These are phyloP conservation scores for Anadara kagoshimensis DNA, from an alignment of 1,140 invertebrate genomes.

Conservation along the genomic window DNA sequence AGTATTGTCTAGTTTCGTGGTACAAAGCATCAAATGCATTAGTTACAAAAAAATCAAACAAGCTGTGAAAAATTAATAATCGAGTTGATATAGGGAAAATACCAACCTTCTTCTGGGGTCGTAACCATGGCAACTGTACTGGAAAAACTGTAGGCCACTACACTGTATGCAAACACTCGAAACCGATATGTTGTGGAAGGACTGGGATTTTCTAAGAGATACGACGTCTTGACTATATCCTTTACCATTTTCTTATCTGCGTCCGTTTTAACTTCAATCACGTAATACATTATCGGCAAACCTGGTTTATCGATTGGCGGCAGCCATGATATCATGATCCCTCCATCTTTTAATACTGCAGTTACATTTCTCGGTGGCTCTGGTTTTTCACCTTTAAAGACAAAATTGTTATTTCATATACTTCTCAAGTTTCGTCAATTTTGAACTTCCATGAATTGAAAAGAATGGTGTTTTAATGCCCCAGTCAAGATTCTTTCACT, in stretches of 20 bases:
- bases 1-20: too few species aligned
- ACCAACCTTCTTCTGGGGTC: slow-evolving; percentile 44
- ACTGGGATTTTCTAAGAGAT: slow-evolving; percentile 30
- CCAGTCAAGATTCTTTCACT: too few species aligned
- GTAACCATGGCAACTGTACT: slow-evolving; percentile 42
- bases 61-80: too few species aligned
- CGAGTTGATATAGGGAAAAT: too few species aligned
- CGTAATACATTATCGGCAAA: slow-evolving; percentile 88
- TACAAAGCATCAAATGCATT: too few species aligned
- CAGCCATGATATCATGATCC: slow-evolving; percentile 88
- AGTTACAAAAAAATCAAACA: too few species aligned
- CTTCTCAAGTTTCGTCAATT: too few species aligned
- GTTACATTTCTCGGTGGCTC: slow-evolving; percentile 90
- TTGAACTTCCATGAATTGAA: too few species aligned
- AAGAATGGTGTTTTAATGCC: too few species aligned
- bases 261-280: slow-evolving; percentile 90
- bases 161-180: slow-evolving; percentile 50
- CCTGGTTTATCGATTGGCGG: slow-evolving; percentile 83
- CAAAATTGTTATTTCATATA: too few species aligned
- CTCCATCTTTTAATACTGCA: slow-evolving; percentile 88
- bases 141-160: slow-evolving; percentile 48
- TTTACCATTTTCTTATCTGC: slow-evolving; percentile 84
- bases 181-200: slow-evolving; percentile 49
- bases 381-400: slow-evolving; percentile 86
- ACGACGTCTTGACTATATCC: slow-evolving; percentile 31